Evolutionary conservation across 1,140 invertebrate genomes (phyloP).

Genomic region (Drosophila teissieri): DNA sequence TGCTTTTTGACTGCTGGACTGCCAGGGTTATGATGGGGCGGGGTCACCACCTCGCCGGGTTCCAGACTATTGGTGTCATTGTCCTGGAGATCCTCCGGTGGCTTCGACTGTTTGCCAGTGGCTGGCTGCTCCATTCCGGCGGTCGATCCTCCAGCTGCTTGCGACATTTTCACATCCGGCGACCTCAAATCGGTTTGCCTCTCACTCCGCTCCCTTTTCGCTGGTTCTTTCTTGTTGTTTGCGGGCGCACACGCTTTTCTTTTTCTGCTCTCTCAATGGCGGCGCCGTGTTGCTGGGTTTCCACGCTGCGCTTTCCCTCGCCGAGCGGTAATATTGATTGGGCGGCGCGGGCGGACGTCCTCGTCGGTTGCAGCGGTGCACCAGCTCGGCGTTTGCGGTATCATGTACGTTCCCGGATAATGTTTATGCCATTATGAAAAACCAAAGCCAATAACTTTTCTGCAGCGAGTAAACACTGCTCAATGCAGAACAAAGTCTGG

Average conservation of each 20-base stretch:
- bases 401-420: slow-evolving; percentile 16
- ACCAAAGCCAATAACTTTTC: neutral
- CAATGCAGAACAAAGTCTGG: too few species aligned
- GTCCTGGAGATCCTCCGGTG: slow-evolving; percentile 45
- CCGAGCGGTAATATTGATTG: slow-evolving; percentile 22
- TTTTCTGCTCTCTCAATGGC: slow-evolving; percentile 47
- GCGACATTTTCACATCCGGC: slow-evolving; percentile 31
- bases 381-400: slow-evolving; percentile 15
- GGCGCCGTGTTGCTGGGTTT: slow-evolving; percentile 38
- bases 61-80: slow-evolving; percentile 74
- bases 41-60: slow-evolving; percentile 78
- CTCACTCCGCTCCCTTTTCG: slow-evolving; percentile 5
- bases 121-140: neutral
- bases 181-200: slow-evolving; percentile 26
- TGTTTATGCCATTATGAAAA: slow-evolving; percentile 29
- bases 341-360: slow-evolving; percentile 10
- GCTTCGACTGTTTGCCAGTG: neutral
- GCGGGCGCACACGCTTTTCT: slow-evolving; percentile 43
- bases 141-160: slow-evolving; percentile 12
- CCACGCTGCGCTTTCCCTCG: slow-evolving; percentile 22
- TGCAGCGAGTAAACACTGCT: too few species aligned
- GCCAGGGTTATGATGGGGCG: slow-evolving; percentile 54
- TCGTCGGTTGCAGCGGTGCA: slow-evolving; percentile 24
- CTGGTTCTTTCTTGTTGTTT: slow-evolving; percentile 39
- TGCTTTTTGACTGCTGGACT: slow-evolving; percentile 53